phyloP scores from a whole-genome alignment of 2,113 vertebrate species.

The Peromyscus polionotus region DNA sequence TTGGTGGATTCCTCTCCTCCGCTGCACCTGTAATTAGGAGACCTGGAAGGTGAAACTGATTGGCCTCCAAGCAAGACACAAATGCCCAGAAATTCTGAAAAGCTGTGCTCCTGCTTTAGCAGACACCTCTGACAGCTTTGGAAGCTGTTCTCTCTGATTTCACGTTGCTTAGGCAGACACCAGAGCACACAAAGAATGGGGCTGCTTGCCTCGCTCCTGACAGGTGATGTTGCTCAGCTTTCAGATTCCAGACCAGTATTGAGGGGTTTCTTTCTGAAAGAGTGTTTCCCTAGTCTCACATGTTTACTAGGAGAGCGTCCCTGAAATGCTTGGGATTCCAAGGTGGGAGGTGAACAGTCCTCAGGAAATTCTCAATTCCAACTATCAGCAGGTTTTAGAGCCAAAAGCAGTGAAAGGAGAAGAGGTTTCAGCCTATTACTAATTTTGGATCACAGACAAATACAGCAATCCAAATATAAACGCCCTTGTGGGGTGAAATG shows the following conservation, averaged over 20 bases:
- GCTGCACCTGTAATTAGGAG: slow-evolving; percentile 38
- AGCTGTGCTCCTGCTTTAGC: not conserved
- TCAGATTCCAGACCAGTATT: not conserved
- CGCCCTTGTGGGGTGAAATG: not conserved
- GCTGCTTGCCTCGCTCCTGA: not conserved
- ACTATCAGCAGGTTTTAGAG: slow-evolving; percentile 18
- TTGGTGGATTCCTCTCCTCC: not conserved
- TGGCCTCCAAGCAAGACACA: not conserved
- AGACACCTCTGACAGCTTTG: not conserved
- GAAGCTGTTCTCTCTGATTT: not conserved
- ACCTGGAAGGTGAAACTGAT: not conserved
- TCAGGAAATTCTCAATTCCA: not conserved
- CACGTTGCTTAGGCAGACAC: not conserved
- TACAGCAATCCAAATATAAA: slow-evolving; percentile 23
- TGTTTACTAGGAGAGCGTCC: slow-evolving; percentile 33
- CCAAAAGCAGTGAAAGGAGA: slow-evolving; percentile 43
- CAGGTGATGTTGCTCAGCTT: not conserved
- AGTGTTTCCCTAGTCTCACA: not conserved
- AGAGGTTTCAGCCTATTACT: slow-evolving; percentile 31
- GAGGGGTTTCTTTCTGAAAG: not conserved
- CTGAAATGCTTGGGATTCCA: not conserved
- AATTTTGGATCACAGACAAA: slow-evolving; percentile 49
- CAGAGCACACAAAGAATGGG: not conserved
- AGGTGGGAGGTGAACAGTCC: not conserved
- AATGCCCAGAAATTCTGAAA: not conserved